Evolutionary conservation across 2,888 invertebrate genomes (phyloP).

Genomic region (Phalera bucephala): DNA sequence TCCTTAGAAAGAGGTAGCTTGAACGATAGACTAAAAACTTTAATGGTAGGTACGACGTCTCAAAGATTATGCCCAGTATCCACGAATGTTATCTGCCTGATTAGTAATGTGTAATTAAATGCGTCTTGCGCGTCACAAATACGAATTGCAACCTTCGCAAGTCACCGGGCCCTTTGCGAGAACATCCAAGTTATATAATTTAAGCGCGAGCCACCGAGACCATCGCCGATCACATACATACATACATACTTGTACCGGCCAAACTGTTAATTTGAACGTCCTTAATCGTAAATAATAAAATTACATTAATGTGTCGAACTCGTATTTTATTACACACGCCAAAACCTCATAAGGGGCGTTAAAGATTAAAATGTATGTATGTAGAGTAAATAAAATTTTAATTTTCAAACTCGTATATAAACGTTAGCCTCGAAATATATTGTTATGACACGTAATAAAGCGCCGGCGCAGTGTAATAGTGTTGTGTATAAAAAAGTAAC

Average conservation of each 20-base stretch:
- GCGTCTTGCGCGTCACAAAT: conserved; percentile 14
- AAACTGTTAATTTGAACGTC: conserved; percentile 3
- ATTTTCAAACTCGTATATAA: conserved; percentile 12
- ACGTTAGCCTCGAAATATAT: conserved; percentile 26
- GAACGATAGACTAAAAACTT: too few relatives aligned
- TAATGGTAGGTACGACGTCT: too few relatives aligned
- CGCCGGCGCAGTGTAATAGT: too few relatives aligned
- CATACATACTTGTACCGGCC: too few relatives aligned
- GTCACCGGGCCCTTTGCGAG: conserved; percentile 13
- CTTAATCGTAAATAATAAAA: conserved; percentile 3
- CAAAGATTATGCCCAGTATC: too few relatives aligned
- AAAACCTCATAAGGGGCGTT: conserved; percentile 2
- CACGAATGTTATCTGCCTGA: too few relatives aligned
- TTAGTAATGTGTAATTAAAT: conserved; percentile 16
- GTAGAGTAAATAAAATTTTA: conserved; percentile 15
- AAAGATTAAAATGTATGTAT: conserved; percentile 4
- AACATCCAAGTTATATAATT: conserved; percentile 20
- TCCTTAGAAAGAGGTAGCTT: too few relatives aligned
- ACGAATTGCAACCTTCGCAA: conserved; percentile 25
- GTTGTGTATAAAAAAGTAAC: conserved; percentile 5
- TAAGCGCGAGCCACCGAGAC: background rate
- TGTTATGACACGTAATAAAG: conserved; percentile 17
- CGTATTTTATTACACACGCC: conserved; percentile 4
- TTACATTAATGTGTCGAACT: conserved; percentile 4
- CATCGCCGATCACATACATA: background rate